phyloP scores from a whole-genome alignment of 2,888 invertebrate genomes.

The Epirrita christyi region DNA sequence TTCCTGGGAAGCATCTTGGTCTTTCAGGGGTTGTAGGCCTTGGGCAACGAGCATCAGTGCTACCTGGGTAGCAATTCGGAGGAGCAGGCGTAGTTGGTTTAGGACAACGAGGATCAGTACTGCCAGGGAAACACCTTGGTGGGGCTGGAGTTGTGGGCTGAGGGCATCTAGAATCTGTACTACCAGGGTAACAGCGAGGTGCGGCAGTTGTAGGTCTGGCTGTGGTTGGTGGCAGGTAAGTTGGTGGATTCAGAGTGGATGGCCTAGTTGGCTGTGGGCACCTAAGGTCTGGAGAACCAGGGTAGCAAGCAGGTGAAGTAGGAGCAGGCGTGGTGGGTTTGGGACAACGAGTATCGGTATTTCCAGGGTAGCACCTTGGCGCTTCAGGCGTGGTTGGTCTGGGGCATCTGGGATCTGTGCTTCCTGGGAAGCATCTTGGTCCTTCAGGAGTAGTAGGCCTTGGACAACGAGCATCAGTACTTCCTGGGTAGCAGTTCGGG shows the following conservation, averaged over 20 bases:
- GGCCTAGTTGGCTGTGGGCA: slow-evolving; percentile 46
- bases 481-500: slow-evolving; percentile 45
- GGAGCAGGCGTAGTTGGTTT: slow-evolving; percentile 44
- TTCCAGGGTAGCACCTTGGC: slow-evolving; percentile 53
- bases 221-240: slow-evolving; percentile 29
- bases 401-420: slow-evolving; percentile 51
- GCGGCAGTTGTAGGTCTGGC: slow-evolving; percentile 26
- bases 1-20: slow-evolving; percentile 43
- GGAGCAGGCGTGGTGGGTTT: slow-evolving; percentile 20
- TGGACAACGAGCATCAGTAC: slow-evolving; percentile 56
- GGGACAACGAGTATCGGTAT: slow-evolving; percentile 51
- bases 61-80: slow-evolving; percentile 57
- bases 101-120: slow-evolving; percentile 48
- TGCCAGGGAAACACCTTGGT: slow-evolving; percentile 59
- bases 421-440: slow-evolving; percentile 55
- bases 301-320: slow-evolving; percentile 46
- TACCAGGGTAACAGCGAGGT: slow-evolving; percentile 45
- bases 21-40: slow-evolving; percentile 36
- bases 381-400: slow-evolving; percentile 48
- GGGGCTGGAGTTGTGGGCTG: slow-evolving; percentile 34
- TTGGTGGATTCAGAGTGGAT: slow-evolving; percentile 28
- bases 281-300: slow-evolving; percentile 51
- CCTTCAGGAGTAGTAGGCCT: slow-evolving; percentile 34
- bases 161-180: slow-evolving; percentile 44
- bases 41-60: slow-evolving; percentile 47